phyloP scores from a whole-genome alignment of 2,888 invertebrate genomes.

The Spodoptera littoralis region DNA sequence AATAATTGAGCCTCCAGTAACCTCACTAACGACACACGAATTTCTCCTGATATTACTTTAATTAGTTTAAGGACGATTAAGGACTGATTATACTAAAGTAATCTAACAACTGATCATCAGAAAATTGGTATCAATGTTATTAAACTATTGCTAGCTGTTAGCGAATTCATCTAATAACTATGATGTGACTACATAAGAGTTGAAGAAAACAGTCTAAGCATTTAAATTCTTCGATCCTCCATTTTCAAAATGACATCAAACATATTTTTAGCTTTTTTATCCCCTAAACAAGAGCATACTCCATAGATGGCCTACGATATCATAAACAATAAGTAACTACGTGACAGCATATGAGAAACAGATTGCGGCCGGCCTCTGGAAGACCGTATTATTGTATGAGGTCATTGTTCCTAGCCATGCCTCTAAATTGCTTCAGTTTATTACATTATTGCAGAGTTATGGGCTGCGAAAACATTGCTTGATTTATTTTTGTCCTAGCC shows the following conservation, averaged over 20 bases:
- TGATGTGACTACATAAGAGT: no score
- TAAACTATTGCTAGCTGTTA: no score
- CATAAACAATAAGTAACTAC: constrained; percentile 40
- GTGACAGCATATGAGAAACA: constrained; percentile 68
- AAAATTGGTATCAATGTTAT: no score
- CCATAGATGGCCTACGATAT: constrained; percentile 22
- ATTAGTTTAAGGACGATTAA: no score
- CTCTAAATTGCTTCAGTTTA: constrained; percentile 73
- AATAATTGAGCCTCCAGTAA: no score
- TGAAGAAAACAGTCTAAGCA: no score
- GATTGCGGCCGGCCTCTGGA: constrained; percentile 72
- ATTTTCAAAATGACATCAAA: not conserved
- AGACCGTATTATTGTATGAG: constrained; percentile 75
- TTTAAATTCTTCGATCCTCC: no score
- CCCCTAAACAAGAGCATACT: constrained; percentile 6
- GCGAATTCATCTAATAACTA: no score
- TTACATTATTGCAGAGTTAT: constrained; percentile 60
- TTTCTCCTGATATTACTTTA: no score
- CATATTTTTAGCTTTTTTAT: not conserved
- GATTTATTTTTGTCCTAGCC: constrained; percentile 36
- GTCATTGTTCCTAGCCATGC: constrained; percentile 82
- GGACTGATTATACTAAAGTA: no score
- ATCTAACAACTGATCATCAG: no score
- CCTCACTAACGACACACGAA: no score
- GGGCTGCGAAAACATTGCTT: constrained; percentile 35